Conservation (phyloP, 2,888 invertebrate species). For the Papilio protenor region DNA sequence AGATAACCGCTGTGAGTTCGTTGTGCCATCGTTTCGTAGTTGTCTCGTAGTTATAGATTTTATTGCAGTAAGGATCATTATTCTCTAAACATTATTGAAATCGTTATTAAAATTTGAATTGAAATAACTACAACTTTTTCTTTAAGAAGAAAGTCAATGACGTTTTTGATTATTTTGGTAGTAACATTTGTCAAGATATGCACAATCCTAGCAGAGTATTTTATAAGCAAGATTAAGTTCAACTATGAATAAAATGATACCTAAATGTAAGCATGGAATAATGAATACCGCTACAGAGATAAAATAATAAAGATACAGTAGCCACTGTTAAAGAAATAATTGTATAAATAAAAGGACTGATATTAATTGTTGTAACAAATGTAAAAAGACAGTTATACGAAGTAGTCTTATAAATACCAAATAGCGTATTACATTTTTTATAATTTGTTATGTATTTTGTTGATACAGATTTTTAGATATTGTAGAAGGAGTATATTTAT, state of each 20-base stretch:
- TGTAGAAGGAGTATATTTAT: constrained; percentile 52
- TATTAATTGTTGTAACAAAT: constrained; percentile 62
- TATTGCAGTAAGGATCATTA: constrained; percentile 40
- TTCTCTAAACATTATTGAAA: constrained; percentile 50
- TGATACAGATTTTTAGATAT: constrained; percentile 62
- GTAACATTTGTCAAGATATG: not conserved
- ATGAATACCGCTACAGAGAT: not conserved
- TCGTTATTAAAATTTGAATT: not conserved
- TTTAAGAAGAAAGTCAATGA: not conserved
- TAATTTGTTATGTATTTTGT: constrained; percentile 71
- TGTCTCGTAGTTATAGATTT: constrained; percentile 43
- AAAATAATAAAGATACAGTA: not conserved
- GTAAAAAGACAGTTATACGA: constrained; percentile 72
- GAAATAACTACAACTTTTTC: not conserved
- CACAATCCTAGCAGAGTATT: not conserved
- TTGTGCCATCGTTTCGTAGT: constrained; percentile 67
- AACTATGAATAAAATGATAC: not conserved
- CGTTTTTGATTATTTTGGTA: not conserved
- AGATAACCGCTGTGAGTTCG: constrained; percentile 68
- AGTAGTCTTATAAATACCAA: constrained; percentile 73
- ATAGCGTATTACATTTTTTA: constrained; percentile 64
- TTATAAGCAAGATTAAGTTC: not conserved
- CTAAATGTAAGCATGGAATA: not conserved
- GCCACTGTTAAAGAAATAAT: constrained; percentile 5
- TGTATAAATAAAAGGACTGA: constrained; percentile 62